Percentiles rank a stretch among this genome's conserved stretches.
These are phyloP conservation scores for Tenthredo amoena DNA, from an alignment of 2,888 invertebrate genomes.

Conservation along the genomic window DNA sequence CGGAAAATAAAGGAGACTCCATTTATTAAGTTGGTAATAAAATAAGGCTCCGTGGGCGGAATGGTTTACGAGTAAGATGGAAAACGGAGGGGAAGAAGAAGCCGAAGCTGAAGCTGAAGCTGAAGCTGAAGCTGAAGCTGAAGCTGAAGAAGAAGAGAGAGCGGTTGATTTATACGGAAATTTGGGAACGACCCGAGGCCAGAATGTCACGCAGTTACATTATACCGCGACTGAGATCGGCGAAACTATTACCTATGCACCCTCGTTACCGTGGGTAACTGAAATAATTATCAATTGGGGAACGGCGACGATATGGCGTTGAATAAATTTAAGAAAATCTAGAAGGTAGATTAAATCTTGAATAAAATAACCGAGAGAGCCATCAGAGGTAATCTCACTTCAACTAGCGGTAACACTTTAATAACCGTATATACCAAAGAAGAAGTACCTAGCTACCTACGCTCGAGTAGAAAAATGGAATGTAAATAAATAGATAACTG, in stretches of 20 bases:
- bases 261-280: not conserved
- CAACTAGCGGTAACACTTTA: not conserved
- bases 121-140: constrained; percentile 52
- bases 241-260: constrained; percentile 33
- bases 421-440: not conserved
- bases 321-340: constrained; percentile 5
- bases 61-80: constrained; percentile 57
- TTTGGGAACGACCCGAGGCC: constrained; percentile 66
- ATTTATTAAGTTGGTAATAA: constrained; percentile 77
- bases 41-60: constrained; percentile 73
- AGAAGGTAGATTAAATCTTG: constrained; percentile 11
- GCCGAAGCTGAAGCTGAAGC: constrained; percentile 58
- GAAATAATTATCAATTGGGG: constrained; percentile 22
- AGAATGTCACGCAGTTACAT: not conserved
- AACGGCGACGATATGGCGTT: not conserved
- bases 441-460: not conserved
- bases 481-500: constrained; percentile 15
- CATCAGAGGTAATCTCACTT: not conserved
- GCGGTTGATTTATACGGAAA: constrained; percentile 75
- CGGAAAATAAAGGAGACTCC: constrained; percentile 75
- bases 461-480: constrained; percentile 37
- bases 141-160: constrained; percentile 63
- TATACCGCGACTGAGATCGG: not conserved
- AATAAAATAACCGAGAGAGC: not conserved
- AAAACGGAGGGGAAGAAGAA: constrained; percentile 47